These are phyloP conservation scores for Gallinago stenura DNA, from an alignment of 2,797 vertebrate genomes.

Conservation along the genomic window DNA sequence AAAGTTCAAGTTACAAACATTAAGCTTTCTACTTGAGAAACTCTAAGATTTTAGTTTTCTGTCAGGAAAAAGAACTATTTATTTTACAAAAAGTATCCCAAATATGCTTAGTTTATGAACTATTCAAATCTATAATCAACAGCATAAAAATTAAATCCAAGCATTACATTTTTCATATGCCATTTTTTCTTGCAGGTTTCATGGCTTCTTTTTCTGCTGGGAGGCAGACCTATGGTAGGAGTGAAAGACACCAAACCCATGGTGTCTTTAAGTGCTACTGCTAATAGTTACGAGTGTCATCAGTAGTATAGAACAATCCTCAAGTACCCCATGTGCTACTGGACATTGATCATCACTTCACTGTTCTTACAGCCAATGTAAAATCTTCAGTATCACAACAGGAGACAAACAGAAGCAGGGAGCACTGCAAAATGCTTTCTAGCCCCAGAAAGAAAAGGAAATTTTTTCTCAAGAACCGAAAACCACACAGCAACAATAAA, in stretches of 20 bases:
- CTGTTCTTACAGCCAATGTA: background rate
- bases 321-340: background rate
- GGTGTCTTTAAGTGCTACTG: too few relatives aligned
- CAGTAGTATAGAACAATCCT: background rate
- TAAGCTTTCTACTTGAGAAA: background rate
- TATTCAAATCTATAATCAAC: background rate
- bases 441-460: background rate
- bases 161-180: background rate
- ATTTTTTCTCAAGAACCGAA: background rate
- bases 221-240: background rate
- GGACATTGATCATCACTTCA: background rate
- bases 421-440: background rate
- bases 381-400: background rate
- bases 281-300: background rate
- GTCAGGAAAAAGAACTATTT: background rate
- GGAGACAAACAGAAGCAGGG: background rate
- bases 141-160: background rate
- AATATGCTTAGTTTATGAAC: too few relatives aligned
- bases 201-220: background rate
- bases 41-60: background rate
- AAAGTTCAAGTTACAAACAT: background rate
- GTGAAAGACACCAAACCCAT: background rate
- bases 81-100: background rate
- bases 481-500: background rate
- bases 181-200: background rate